These are phyloP conservation scores for Ooceraea biroi DNA, from an alignment of 1,140 invertebrate genomes.

Conservation along the genomic window DNA sequence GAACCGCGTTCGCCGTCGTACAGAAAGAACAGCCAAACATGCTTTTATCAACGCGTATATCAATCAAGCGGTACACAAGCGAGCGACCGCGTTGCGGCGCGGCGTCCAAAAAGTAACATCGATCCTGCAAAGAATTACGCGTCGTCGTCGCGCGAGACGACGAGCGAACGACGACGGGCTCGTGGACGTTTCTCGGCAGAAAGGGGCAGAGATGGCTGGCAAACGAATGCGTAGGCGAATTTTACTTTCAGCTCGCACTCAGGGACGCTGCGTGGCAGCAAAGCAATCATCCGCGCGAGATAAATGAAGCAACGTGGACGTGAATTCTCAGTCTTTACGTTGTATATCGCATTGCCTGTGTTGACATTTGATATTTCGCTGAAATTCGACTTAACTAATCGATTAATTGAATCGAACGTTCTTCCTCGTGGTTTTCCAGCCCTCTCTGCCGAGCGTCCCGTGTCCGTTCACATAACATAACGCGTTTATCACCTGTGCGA, in stretches of 20 bases:
- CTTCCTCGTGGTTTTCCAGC: too few relatives aligned
- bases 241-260: neutral
- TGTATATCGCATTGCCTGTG: neutral
- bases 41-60: slow-evolving; percentile 61
- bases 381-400: slow-evolving; percentile 7
- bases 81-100: slow-evolving; percentile 71
- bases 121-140: slow-evolving; percentile 61
- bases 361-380: slow-evolving; percentile 13
- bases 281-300: slow-evolving; percentile 8
- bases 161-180: slow-evolving; percentile 55
- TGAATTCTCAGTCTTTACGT: slow-evolving; percentile 47
- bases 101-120: slow-evolving; percentile 70
- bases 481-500: slow-evolving; percentile 54
- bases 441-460: slow-evolving; percentile 30
- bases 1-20: slow-evolving; percentile 73
- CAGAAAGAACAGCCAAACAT: slow-evolving; percentile 66
- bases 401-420: slow-evolving; percentile 2
- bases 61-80: slow-evolving; percentile 68
- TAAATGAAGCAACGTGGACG: slow-evolving; percentile 29
- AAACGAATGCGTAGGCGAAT: neutral
- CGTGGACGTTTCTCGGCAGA: slow-evolving; percentile 18
- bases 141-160: slow-evolving; percentile 65
- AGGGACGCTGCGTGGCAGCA: neutral
- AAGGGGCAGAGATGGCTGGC: neutral
- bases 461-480: slow-evolving; percentile 49